Base-by-base conservation (phyloP, 2,888 invertebrate species). In the Lepidocyrtoides sp. region DNA sequence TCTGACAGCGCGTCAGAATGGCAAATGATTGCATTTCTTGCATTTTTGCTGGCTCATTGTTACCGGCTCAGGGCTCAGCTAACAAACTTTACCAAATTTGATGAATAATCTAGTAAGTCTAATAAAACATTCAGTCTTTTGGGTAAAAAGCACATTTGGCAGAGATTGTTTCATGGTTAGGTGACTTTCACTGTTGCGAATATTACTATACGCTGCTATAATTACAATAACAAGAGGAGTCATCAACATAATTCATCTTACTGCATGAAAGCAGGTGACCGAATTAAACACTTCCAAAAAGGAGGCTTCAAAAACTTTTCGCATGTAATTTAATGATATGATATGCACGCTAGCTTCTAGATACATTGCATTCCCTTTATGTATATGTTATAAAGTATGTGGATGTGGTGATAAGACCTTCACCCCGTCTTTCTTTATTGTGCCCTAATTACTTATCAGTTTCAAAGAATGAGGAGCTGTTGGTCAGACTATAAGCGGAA, bases 201-300 rank as follows among this genome's bases (percentile, higher is more conserved):
- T 26, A 1, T 12, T 23, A 26, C 0, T 63, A 10, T 26, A 3
- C 14, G 26, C 3, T 23, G 60, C 60, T 63, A 63, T 17, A 63
- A 63, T 63, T 63, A 2, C 17, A 26, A 23, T 44, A 12, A 48
- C 77, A 41, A 41, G 4, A 51, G 12, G n/a, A 54, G 48, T 29
- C 32, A 54, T 29, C 17, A 51, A 12, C 12, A 51, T n/a, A 1
- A n/a, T 2, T 17, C 5, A 4, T 12, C 14, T 2, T 48, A 12
- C 48, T 2, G 12, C 14, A 8, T 69, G 29, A 63, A 79, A 44
- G 77, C 48, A 89, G 72, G 81, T 89, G 88, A 89, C 88, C 88
- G 88, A 89, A 89, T 89, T 89, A 89, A 75, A 60, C 83, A 75
- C 63, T 84, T 51, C 79, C 79, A 57, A 69, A 82, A 72, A 89